Conservation (phyloP, 2,113 vertebrate species). For the Gavialis gangeticus region DNA sequence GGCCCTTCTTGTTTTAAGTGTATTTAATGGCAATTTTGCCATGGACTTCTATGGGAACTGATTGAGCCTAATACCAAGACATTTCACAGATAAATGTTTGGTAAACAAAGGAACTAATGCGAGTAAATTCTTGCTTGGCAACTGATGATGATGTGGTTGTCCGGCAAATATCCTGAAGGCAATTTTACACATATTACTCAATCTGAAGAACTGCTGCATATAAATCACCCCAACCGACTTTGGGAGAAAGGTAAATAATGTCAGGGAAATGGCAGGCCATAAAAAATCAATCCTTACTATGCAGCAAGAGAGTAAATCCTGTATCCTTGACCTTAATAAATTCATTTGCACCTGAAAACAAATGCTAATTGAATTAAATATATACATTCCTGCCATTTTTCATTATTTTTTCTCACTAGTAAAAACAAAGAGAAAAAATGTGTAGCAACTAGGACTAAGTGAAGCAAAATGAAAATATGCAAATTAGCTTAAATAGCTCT, state of each 20-base stretch:
- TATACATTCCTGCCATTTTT: not conserved
- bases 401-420: not conserved
- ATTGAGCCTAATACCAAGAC: not conserved
- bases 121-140: not conserved
- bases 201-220: not conserved
- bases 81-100: not conserved
- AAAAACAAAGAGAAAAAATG: not conserved
- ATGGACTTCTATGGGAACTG: not conserved
- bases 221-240: not conserved
- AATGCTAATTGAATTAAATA: not conserved
- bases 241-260: not conserved
- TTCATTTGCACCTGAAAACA: not conserved
- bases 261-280: not conserved
- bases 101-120: not conserved
- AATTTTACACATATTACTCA: not conserved
- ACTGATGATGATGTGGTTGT: not conserved
- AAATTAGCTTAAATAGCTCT: not conserved
- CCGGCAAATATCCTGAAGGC: not conserved
- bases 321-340: not conserved
- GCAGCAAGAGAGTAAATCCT: not conserved
- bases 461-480: constrained; percentile 2
- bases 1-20: not conserved
- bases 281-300: not conserved
- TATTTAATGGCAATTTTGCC: not conserved
- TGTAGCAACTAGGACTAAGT: not conserved